A percentile compares a stretch with the other conserved stretches of the same genome.
Conservation (phyloP, 1,140 invertebrate genomes). For the Nixonia krombeini region DNA sequence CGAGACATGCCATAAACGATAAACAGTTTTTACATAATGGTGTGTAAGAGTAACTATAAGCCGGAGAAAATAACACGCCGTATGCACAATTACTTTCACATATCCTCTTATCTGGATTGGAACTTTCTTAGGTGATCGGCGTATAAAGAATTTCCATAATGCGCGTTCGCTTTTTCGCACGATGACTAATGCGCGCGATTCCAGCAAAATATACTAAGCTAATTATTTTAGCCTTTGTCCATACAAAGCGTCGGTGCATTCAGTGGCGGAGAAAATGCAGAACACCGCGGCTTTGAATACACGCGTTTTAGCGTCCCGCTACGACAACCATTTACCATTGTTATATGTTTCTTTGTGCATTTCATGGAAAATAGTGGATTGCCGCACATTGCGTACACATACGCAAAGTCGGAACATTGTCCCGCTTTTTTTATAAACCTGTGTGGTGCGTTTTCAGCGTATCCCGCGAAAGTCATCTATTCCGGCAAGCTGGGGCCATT, state of each 20-base stretch:
- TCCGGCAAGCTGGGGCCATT: not conserved
- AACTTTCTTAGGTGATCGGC: slow-evolving; percentile 10
- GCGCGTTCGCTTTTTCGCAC: not conserved
- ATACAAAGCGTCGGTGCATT: slow-evolving; percentile 9
- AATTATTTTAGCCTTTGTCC: slow-evolving; percentile 23
- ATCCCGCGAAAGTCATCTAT: not conserved
- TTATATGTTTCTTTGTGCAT: slow-evolving; percentile 37
- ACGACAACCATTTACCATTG: slow-evolving; percentile 36
- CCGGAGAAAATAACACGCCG: too few relatives aligned
- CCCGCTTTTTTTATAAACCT: slow-evolving; percentile 2
- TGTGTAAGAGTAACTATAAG: not conserved
- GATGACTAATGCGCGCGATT: slow-evolving; percentile 20
- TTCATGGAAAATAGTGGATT: slow-evolving; percentile 44
- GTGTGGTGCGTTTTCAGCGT: not conserved
- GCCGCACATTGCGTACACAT: not conserved
- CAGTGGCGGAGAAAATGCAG: slow-evolving; percentile 9
- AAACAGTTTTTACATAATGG: not conserved
- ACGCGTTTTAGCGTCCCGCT: slow-evolving; percentile 20
- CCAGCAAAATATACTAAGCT: slow-evolving; percentile 8
- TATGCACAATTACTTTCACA: slow-evolving; percentile 8
- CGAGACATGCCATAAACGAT: not conserved
- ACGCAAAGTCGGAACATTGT: slow-evolving; percentile 22
- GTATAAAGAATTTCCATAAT: slow-evolving; percentile 6
- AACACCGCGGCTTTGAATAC: slow-evolving; percentile 11
- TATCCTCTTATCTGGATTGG: slow-evolving; percentile 2